Conservation (phyloP, 2,113 vertebrate genomes). For the Tragelaphus scriptus region DNA sequence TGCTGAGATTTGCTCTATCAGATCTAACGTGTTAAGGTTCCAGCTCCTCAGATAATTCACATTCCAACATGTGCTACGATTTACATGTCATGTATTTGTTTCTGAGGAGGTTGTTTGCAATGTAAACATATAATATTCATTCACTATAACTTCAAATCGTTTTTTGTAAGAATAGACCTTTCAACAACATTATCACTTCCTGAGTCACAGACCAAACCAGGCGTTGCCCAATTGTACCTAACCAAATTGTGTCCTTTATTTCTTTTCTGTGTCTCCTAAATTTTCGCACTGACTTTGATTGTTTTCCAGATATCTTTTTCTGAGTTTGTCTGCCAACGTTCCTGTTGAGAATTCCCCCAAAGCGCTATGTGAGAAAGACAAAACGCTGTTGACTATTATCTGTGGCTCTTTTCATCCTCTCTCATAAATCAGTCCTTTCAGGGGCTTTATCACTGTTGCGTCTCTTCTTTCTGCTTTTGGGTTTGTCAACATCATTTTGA, state of each 20-base stretch:
- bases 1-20: background rate
- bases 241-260: background rate
- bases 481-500: background rate
- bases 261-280: background rate
- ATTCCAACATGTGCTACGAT: background rate
- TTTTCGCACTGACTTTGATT: background rate
- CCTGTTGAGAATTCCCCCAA: background rate
- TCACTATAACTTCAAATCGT: background rate
- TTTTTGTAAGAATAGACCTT: background rate
- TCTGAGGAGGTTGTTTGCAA: background rate
- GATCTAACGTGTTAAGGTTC: fast-evolving
- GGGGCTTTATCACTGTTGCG: background rate
- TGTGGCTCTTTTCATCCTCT: background rate
- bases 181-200: background rate
- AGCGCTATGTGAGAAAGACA: background rate
- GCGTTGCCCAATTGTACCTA: background rate
- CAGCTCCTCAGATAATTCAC: background rate
- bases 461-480: background rate
- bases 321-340: background rate
- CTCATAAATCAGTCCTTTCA: background rate
- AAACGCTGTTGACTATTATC: background rate
- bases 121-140: background rate
- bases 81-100: background rate
- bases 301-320: background rate
- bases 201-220: background rate